Evolutionary conservation across 2,888 invertebrate species (phyloP), one percentile per base, ranked within the genome.

Genomic region (Eupeodes latifasciatus): DNA sequence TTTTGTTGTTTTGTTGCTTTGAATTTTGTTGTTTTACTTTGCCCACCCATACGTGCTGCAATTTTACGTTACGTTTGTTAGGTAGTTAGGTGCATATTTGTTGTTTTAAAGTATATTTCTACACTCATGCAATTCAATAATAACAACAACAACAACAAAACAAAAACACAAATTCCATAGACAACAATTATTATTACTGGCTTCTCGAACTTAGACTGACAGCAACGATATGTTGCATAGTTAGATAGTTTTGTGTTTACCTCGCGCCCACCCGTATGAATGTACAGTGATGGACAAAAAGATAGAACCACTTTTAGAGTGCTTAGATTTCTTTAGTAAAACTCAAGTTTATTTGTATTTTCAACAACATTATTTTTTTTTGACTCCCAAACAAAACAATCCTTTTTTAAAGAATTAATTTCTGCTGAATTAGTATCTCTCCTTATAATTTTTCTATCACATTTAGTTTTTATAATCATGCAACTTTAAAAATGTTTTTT

Each of bases 151-250:
- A 27, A 27, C 27, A 27, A 27, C 27, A 27, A 27, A 53, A n/a
- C 55, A 16, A 27, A 40, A 75, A 75, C 81, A 81, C 75, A 59
- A 59, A 81, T 81, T 81, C 75, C 81, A 69, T 27, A 81, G 81
- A 67, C 66, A 74, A 75, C 81, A 81, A 81, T 76, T 81, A 72
- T 34, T 49, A 12, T 5, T n/a, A 57, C 57, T 57, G 14, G 36
- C 59, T 36, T 51, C 5, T 59, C 11, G 10, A 36, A 59, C 57
- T 34, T 5, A 27, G 11, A 59, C 59, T 34, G 59, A 40, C 40
- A 59, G 27, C 27, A 27, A 2, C 27, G 59, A 34, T 14, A 59
- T 47, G 47, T 47, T 47, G n/a, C 40, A 9, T 40, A 40, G 6
- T 9, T 9, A 66, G 66, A 66, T 66, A 66, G 47, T 66, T 66